Conservation (phyloP, 2,797 vertebrate genomes). For the Pipistrellus nathusii region DNA sequence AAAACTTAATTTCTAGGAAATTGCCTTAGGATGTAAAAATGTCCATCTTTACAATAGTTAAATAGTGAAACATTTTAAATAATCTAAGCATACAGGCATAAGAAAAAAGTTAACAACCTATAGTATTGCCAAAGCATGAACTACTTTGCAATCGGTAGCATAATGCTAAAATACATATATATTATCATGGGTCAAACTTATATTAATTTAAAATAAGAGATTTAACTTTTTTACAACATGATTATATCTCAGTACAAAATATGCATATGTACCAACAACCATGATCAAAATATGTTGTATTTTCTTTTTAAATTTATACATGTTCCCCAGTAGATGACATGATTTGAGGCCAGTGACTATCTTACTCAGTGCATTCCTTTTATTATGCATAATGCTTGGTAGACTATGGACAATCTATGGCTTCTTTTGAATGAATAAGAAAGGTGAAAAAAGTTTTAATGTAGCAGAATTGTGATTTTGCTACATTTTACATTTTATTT, state of each 20-base stretch:
- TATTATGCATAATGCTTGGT: neutral
- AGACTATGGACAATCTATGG: neutral
- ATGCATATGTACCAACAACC: neutral
- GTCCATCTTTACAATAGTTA: neutral
- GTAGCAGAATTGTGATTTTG: neutral
- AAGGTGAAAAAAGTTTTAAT: neutral
- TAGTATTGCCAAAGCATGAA: neutral
- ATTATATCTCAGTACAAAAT: neutral
- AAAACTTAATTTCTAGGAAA: conserved; percentile 35
- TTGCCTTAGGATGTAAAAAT: neutral
- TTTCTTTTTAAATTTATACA: neutral
- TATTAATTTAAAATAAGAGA: neutral
- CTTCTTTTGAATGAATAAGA: neutral
- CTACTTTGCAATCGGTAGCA: neutral
- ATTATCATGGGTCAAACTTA: neutral
- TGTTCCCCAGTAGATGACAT: neutral
- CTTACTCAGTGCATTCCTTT: neutral
- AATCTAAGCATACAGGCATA: neutral
- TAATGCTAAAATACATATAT: neutral
- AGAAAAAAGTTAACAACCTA: neutral
- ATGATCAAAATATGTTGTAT: neutral
- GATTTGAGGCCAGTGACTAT: neutral
- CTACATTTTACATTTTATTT: neutral
- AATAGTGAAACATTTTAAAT: neutral
- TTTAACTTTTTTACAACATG: neutral